These are phyloP conservation scores for Aphelenchoides avenae DNA, from an alignment of 1,140 invertebrate genomes.

Conservation along the genomic window DNA sequence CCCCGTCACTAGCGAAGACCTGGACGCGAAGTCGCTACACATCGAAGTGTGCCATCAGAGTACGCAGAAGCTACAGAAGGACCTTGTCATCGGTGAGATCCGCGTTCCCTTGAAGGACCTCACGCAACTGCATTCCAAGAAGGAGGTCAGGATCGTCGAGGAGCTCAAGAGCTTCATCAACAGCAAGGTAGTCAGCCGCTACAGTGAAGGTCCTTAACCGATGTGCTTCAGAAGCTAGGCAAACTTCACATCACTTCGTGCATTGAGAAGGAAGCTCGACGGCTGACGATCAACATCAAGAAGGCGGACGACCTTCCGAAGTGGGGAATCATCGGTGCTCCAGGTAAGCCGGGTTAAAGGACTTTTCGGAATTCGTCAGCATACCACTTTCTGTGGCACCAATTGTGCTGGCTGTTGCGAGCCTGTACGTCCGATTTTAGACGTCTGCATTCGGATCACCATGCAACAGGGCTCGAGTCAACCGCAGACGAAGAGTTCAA, in stretches of 20 bases:
- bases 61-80: slow-evolving; percentile 54
- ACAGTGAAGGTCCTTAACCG: neutral
- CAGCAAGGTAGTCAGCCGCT: slow-evolving; percentile 36
- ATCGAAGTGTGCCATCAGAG: slow-evolving; percentile 54
- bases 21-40: slow-evolving; percentile 47
- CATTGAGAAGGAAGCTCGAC: slow-evolving; percentile 54
- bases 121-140: slow-evolving; percentile 48
- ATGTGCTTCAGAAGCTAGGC: slow-evolving; percentile 51
- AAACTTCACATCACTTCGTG: slow-evolving; percentile 54
- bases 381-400: neutral
- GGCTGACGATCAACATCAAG: slow-evolving; percentile 56
- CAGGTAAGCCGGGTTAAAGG: slow-evolving; percentile 48
- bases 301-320: slow-evolving; percentile 57
- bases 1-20: slow-evolving; percentile 47
- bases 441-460: slow-evolving; percentile 53
- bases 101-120: slow-evolving; percentile 50
- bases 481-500: slow-evolving; percentile 41
- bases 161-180: slow-evolving; percentile 48
- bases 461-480: slow-evolving; percentile 42
- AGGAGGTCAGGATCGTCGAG: slow-evolving; percentile 56
- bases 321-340: slow-evolving; percentile 57
- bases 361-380: neutral
- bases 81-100: slow-evolving; percentile 50
- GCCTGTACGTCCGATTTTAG: slow-evolving; percentile 33
- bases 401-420: slow-evolving; percentile 2